Evolutionary conservation across 2,113 vertebrate genomes (phyloP), one percentile per base, ranked within the genome.

Genomic region (Machaerirhynchus nigripectus): DNA sequence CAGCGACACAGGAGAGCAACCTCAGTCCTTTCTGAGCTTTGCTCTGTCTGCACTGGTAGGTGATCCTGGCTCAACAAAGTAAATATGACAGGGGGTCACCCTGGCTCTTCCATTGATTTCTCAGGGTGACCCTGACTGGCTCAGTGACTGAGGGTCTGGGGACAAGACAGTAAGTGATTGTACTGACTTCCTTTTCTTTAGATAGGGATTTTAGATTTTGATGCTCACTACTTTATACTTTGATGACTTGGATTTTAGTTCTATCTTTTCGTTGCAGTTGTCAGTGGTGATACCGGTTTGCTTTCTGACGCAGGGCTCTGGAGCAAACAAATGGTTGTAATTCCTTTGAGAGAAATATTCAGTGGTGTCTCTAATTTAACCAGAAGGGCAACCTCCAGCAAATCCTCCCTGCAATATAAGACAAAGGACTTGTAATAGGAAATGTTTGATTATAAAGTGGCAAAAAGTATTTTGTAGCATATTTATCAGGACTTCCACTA

Each of bases 101-200:
- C 79, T 92, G 60, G 13, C 31, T 76, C 68, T 88, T 24, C 50
- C 60, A 26, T 50, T 84, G 90, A 69, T 95, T 93, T 80, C 91
- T 76, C 76, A 92, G 84, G 79, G 87, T 96, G 63, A 94, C 79
- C 69, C 52, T 93, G 8, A 1, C 37, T 5, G 30, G 17, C 22
- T 76, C 63, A 56, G 18, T 68, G 65, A 26, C 74, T 37, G 35
- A 37, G 31, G 33, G 20, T 35, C 9, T 15, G 44, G 52, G 53
- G 40, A 19, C 15, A 31, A 71, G 44, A n/a, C 17, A 69, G 23
- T 42, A 76, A 80, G 44, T 3, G 27, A 35, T 68, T 4, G 0
- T 42, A 53, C 50, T 49, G 28, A 56, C 15, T 83, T 83, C 60
- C 46, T 2, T 0, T 84, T 44, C 18, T 37, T 63, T 56, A 56